Percentiles rank a stretch among this genome's conserved stretches.
These are phyloP conservation scores for Elaphurus davidianus DNA, from an alignment of 2,113 vertebrate species.

Conservation along the genomic window DNA sequence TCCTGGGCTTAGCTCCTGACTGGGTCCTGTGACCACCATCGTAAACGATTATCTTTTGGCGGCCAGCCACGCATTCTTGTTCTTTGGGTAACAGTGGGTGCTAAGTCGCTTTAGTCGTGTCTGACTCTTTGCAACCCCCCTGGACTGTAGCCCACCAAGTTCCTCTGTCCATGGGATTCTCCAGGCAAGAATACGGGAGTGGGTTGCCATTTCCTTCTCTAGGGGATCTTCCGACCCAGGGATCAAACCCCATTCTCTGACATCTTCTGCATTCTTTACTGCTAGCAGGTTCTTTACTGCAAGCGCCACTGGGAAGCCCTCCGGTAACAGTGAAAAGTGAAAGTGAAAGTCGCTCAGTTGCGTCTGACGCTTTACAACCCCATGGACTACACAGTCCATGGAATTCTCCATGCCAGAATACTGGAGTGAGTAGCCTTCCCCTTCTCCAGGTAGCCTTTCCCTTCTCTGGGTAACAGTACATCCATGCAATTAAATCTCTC, in stretches of 20 bases:
- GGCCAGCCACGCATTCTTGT: background rate
- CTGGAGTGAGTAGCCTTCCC: background rate
- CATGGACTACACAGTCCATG: background rate
- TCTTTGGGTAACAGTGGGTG: background rate
- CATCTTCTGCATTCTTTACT: background rate
- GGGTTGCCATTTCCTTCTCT: background rate
- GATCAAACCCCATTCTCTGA: background rate
- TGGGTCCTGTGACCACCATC: too few species aligned
- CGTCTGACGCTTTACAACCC: rapidly evolving
- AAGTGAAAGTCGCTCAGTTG: background rate
- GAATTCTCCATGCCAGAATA: background rate
- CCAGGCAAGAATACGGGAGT: background rate
- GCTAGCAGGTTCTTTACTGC: background rate
- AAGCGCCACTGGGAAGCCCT: background rate
- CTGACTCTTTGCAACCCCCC: background rate
- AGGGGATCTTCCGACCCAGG: background rate
- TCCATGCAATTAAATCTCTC: background rate
- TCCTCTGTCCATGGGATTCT: background rate
- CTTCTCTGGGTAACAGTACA: background rate
- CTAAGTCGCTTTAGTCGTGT: background rate
- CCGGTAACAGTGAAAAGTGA: background rate
- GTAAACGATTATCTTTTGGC: background rate
- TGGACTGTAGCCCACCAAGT: background rate
- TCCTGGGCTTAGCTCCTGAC: background rate
- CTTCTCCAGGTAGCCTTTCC: background rate